Conservation (phyloP, 1,140 invertebrate genomes). For the Eupristina koningsbergeri region DNA sequence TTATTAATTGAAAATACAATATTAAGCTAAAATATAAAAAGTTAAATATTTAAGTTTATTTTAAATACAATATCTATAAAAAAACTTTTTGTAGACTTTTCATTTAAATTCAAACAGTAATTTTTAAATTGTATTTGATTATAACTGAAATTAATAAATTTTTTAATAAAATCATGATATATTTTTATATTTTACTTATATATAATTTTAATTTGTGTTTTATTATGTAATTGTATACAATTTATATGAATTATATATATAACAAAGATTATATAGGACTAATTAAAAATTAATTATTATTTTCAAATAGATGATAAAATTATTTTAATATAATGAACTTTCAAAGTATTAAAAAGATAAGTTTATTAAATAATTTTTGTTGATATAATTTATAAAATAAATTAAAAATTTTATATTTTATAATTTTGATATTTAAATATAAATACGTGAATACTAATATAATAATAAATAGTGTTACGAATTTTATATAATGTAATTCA, state of each 20-base stretch:
- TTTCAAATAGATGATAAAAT: not conserved
- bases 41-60: slow-evolving; percentile 8
- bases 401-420: too few species aligned
- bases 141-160: not conserved
- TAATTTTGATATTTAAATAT: too few species aligned
- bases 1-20: not conserved
- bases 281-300: not conserved
- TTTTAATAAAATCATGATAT: too few species aligned
- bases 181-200: too few species aligned
- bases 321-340: not conserved
- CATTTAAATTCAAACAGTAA: slow-evolving; percentile 18
- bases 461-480: too few species aligned
- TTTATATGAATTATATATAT: too few species aligned
- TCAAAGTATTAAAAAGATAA: not conserved
- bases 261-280: too few species aligned
- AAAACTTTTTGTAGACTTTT: slow-evolving; percentile 20
- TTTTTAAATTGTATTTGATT: not conserved
- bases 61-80: not conserved
- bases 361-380: not conserved
- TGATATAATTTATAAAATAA: too few species aligned
- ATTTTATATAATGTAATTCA: too few species aligned
- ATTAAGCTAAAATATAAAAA: slow-evolving; percentile 31
- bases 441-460: too few species aligned
- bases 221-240: too few species aligned
- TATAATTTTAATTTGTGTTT: too few species aligned